Evolutionary conservation across 2,113 vertebrate species (phyloP).

Genomic region (Pseudopodoces humilis): DNA sequence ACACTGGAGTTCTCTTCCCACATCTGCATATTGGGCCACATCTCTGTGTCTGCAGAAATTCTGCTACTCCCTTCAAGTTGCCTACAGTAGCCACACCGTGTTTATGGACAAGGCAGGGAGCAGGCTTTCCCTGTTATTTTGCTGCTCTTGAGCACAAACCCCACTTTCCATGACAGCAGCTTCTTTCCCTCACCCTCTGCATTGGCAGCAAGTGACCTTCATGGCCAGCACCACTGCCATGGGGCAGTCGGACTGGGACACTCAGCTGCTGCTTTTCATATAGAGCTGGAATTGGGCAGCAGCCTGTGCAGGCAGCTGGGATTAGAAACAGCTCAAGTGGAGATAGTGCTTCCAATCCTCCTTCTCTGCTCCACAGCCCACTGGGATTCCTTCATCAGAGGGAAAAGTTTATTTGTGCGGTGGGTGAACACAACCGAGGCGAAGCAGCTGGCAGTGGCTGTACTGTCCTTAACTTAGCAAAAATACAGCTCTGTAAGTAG

Average conservation of each 20-base stretch:
- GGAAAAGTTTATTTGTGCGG: not conserved
- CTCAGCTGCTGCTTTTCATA: not conserved
- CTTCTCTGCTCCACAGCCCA: not conserved
- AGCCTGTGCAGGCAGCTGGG: not conserved
- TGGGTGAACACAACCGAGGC: not conserved
- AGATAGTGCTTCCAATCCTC: not conserved
- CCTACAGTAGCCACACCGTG: not conserved
- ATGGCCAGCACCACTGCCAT: not conserved
- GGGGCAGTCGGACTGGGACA: not conserved
- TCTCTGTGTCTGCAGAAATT: not conserved
- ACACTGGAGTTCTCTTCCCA: not conserved
- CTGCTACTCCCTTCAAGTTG: not conserved
- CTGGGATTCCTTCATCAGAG: not conserved
- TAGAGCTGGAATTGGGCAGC: not conserved
- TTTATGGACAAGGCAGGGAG: not conserved
- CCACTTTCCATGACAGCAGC: not conserved
- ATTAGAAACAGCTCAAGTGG: not conserved
- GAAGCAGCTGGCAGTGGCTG: not conserved
- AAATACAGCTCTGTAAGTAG: not conserved
- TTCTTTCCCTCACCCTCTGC: not conserved
- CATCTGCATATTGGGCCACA: not conserved
- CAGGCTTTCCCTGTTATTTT: not conserved
- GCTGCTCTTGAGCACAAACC: not conserved
- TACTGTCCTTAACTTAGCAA: constrained; percentile 5
- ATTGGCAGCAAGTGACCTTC: not conserved